Base-by-base conservation (phyloP, 2,888 invertebrate species). In the Agrotis ipsilon region DNA sequence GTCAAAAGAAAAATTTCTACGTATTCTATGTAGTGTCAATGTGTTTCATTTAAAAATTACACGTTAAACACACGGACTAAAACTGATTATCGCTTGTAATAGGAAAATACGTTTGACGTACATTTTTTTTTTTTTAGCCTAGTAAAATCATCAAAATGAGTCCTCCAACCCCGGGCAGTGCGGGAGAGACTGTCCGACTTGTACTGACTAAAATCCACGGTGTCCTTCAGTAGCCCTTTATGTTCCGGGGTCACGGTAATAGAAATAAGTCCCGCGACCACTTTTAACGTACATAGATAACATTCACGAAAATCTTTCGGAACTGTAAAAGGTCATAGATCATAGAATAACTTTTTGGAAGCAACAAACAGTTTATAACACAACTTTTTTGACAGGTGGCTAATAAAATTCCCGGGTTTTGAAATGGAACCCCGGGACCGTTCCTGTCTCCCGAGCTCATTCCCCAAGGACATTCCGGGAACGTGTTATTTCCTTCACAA, bases 401-500 rank as follows among this genome's bases (percentile, higher is more conserved):
- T 99, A 85, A 97, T 97, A 85, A 97, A 97, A 92, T 97, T 97
- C 86, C 97, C 97, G 55, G 98, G 98, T 68, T 99, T 98, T 89
- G 96, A 97, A 85, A 97, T 98, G 93, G 98, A 98, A 88, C 96
- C 97, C 18, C 97, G 99, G 81, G 97, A 98, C 87, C 97, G 97
- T 55, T 97, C 97, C 70, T 98, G 97, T 93, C 97, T 99, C 84
- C 99, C 99, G 14, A 98, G 98, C 92, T 98, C 98, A 87, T 98
- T 98, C 94, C 98, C 98, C 57, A 96, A 97, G 86, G 97, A 97
- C 88, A 97, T 97, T 69, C 97, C 97, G 57, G 98, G 98, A 82
- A 98, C 98, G 48, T 98, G 98, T 91, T 97, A 99, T 94, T 99
- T 99, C 93, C 96, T 99, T 66, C 97, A 97, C 87, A 97, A 97